Evolutionary conservation across 2,888 invertebrate genomes (phyloP).

Genomic region (Nesidiocoris tenuis): DNA sequence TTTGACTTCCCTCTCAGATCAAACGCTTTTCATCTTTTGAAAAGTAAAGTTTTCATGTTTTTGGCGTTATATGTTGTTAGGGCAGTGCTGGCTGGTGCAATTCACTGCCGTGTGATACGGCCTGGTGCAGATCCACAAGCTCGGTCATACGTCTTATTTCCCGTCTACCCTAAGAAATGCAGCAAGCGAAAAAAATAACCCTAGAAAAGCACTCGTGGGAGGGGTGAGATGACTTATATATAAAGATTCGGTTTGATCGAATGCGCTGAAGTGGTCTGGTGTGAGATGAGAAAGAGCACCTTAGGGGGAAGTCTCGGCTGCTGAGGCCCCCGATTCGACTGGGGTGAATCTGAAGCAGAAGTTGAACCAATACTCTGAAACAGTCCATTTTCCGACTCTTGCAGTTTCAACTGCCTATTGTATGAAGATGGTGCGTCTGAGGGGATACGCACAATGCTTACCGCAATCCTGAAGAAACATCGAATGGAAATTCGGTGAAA

Average conservation of each 20-base stretch:
- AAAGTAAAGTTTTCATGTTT: too few relatives aligned
- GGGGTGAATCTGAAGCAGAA: not conserved
- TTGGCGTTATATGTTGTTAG: too few relatives aligned
- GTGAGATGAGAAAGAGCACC: not conserved
- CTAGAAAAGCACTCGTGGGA: not conserved
- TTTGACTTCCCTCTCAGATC: too few relatives aligned
- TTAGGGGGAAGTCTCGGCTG: not conserved
- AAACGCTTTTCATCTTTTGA: too few relatives aligned
- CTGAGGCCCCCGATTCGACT: not conserved
- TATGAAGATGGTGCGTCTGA: not conserved
- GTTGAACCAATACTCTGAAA: not conserved
- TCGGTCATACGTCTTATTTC: too few relatives aligned
- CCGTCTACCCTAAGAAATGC: not conserved
- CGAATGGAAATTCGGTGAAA: not conserved
- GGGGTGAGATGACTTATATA: slow-evolving; percentile 25
- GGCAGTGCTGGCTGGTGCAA: too few relatives aligned
- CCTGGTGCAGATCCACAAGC: too few relatives aligned
- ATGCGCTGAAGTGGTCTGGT: not conserved
- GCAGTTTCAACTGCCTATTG: not conserved
- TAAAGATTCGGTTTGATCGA: slow-evolving; percentile 30
- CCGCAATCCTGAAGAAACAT: not conserved
- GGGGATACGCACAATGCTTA: not conserved
- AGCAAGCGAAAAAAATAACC: not conserved
- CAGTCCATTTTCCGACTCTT: not conserved
- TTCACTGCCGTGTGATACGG: too few relatives aligned